Conservation (phyloP, 2,888 invertebrate species). For the Monopis laevigella region DNA sequence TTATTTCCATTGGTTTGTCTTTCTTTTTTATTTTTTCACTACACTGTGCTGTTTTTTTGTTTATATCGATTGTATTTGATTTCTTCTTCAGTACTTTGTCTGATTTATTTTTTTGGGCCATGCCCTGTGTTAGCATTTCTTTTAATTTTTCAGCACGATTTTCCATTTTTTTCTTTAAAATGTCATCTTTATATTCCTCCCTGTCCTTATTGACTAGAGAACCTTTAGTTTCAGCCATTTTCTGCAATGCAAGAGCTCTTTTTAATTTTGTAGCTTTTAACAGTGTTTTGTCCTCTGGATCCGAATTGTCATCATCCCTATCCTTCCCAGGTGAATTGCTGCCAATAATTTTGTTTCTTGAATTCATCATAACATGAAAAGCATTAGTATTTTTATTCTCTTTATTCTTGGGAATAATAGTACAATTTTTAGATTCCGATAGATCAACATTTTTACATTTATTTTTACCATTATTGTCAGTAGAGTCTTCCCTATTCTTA, state of each 20-base stretch:
- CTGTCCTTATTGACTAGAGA: constrained; percentile 65
- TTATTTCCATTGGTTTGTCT: constrained; percentile 20
- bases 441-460: too few species aligned
- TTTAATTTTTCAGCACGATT: constrained; percentile 69
- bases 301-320: constrained; percentile 27
- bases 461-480: too few species aligned
- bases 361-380: constrained; percentile 74
- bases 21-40: constrained; percentile 14
- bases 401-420: too few species aligned
- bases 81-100: too few species aligned
- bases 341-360: constrained; percentile 71
- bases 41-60: constrained; percentile 12
- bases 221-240: constrained; percentile 73
- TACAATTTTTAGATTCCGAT: too few species aligned
- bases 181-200: constrained; percentile 63
- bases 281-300: constrained; percentile 29
- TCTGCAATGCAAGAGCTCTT: constrained; percentile 62
- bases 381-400: constrained; percentile 58
- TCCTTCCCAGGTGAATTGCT: constrained; percentile 71
- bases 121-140: constrained; percentile 41
- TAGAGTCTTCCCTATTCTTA: too few species aligned
- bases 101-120: constrained; percentile 23
- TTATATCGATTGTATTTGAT: constrained; percentile 10
- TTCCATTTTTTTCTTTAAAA: constrained; percentile 66
- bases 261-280: constrained; percentile 44